Percentiles rank a stretch among this genome's conserved stretches.
Conservation (phyloP, 2,797 vertebrate species). For the Trachops cirrhosus region DNA sequence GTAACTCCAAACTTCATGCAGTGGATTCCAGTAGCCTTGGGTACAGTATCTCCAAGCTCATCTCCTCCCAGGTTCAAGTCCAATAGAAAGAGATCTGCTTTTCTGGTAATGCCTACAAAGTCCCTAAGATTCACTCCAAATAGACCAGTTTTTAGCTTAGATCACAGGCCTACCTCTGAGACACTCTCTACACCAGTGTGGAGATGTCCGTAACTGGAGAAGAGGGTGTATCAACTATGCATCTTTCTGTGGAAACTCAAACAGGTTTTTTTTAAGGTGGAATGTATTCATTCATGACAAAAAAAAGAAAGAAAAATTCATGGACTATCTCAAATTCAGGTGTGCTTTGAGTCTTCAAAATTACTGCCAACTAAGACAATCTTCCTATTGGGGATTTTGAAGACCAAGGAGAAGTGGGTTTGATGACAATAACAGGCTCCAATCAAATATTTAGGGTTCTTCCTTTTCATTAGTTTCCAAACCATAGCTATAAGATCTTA, state of each 20-base stretch:
- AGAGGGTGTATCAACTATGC: neutral
- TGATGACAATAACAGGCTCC: neutral
- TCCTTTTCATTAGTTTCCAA: constrained; percentile 8
- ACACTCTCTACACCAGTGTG: neutral
- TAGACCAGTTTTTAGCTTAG: neutral
- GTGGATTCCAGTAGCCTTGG: neutral
- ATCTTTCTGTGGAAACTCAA: neutral
- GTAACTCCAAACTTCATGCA: neutral
- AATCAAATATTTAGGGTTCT: neutral
- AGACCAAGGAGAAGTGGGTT: neutral
- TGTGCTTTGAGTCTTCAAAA: constrained; percentile 3
- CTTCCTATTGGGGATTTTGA: neutral
- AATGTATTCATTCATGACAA: neutral
- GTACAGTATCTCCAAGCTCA: neutral
- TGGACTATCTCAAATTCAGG: neutral
- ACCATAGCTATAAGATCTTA: neutral
- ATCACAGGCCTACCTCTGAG: neutral
- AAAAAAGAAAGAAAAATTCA: neutral
- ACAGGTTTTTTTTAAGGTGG: neutral
- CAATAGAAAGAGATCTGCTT: neutral
- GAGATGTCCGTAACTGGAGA: neutral
- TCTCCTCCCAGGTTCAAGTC: neutral
- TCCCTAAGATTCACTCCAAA: neutral
- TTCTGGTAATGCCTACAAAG: neutral
- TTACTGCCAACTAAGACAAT: neutral